These are phyloP conservation scores for Polietes domitor DNA, from an alignment of 2,888 invertebrate species.

Conservation along the genomic window DNA sequence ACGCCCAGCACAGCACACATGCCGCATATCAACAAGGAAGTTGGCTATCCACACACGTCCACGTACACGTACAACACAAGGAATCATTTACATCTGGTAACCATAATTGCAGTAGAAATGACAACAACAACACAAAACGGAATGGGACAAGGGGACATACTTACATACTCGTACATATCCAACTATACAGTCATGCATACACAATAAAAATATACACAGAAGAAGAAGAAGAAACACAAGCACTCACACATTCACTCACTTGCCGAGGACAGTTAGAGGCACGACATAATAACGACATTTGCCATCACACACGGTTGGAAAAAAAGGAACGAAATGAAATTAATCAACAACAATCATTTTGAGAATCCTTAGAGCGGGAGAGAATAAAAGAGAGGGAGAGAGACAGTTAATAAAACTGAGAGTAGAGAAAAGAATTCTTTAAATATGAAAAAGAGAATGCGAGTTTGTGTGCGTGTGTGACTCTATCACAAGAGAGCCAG, in stretches of 20 bases:
- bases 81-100: constrained; percentile 63
- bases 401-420: constrained; percentile 4
- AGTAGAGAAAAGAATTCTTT: background rate
- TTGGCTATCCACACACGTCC: background rate
- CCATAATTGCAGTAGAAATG: constrained; percentile 53
- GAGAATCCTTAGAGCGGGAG: background rate
- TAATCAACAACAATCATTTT: constrained; percentile 34
- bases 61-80: background rate
- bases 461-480: background rate
- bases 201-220: background rate
- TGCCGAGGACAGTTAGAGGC: background rate
- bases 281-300: constrained; percentile 50
- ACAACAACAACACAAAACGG: constrained; percentile 29
- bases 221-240: background rate
- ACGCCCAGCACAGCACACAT: constrained; percentile 23
- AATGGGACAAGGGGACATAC: too few species aligned
- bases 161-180: background rate
- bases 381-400: background rate
- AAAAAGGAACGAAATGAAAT: constrained; percentile 28
- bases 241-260: background rate
- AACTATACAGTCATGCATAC: background rate
- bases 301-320: constrained; percentile 29
- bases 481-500: background rate
- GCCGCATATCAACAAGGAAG: constrained; percentile 35
- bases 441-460: background rate